These are phyloP conservation scores for Nyleta sp. DNA, from an alignment of 2,888 invertebrate genomes.

Conservation along the genomic window DNA sequence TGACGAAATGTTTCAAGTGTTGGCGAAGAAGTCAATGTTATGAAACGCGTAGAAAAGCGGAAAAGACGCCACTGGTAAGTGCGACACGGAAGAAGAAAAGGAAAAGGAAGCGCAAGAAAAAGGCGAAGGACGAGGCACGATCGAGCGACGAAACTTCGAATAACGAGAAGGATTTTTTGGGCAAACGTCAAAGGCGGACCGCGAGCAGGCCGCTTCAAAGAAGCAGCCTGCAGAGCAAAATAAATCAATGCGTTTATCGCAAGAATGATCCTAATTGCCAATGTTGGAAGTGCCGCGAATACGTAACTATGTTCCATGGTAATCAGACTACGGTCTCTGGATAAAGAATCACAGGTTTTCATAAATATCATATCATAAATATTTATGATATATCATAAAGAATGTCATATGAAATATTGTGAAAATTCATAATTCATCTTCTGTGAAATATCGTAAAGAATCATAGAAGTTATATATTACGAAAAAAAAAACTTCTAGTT, in stretches of 20 bases:
- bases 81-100: constrained; percentile 34
- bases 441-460: too few species aligned
- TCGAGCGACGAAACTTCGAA: constrained; percentile 53
- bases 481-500: too few species aligned
- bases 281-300: constrained; percentile 60
- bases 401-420: too few species aligned
- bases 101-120: constrained; percentile 41
- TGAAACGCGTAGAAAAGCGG: constrained; percentile 23
- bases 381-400: too few species aligned
- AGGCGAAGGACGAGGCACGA: constrained; percentile 21
- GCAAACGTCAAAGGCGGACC: constrained; percentile 48
- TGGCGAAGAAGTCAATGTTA: constrained; percentile 44
- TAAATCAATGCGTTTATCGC: constrained; percentile 64
- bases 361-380: too few species aligned
- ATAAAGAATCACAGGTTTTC: too few species aligned
- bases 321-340: too few species aligned
- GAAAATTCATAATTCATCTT: too few species aligned
- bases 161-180: constrained; percentile 23
- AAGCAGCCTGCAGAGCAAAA: constrained; percentile 39
- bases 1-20: constrained; percentile 53
- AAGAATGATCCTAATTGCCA: constrained; percentile 63
- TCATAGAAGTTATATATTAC: too few species aligned
- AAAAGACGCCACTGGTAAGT: constrained; percentile 38
- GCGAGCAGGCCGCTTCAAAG: constrained; percentile 26
- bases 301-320: constrained; percentile 34